A percentile compares a stretch with the other conserved stretches of the same genome.
phyloP scores from a whole-genome alignment of 1,140 invertebrate genomes.

The Tribolium madens region DNA sequence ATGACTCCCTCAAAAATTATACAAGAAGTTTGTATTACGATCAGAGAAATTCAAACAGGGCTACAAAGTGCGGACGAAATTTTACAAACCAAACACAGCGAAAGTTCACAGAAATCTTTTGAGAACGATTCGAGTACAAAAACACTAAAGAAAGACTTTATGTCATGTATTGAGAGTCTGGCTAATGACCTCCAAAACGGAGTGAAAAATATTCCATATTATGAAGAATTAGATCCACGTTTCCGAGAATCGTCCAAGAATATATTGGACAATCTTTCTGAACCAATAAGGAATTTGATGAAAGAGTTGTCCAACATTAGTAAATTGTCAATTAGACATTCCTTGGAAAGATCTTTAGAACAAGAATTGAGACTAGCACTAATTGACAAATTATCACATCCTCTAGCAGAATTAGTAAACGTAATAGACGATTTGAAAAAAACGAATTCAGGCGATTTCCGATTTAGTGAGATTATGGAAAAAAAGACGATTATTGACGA shows the following conservation, averaged over 20 bases:
- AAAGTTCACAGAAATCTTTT: slow-evolving; percentile 23
- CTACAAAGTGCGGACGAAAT: slow-evolving; percentile 67
- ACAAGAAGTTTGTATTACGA: slow-evolving; percentile 68
- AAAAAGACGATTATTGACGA: neutral
- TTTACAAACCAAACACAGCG: slow-evolving; percentile 52
- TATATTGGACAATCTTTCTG: slow-evolving; percentile 66
- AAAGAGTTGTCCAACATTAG: slow-evolving; percentile 64
- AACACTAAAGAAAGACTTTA: slow-evolving; percentile 44
- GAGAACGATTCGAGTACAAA: neutral
- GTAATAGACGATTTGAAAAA: slow-evolving; percentile 65
- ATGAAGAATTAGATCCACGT: slow-evolving; percentile 63
- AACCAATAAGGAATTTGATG: slow-evolving; percentile 60
- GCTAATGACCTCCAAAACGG: slow-evolving; percentile 65
- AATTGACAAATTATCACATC: slow-evolving; percentile 67
- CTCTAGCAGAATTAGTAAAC: slow-evolving; percentile 68
- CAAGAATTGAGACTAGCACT: slow-evolving; percentile 68
- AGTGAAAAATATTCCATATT: slow-evolving; percentile 65
- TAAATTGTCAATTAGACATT: slow-evolving; percentile 62
- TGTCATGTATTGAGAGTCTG: slow-evolving; percentile 63
- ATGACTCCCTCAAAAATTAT: slow-evolving; percentile 65
- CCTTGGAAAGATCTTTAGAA: slow-evolving; percentile 66
- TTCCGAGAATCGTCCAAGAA: slow-evolving; percentile 56
- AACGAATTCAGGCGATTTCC: slow-evolving; percentile 46
- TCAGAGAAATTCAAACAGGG: slow-evolving; percentile 68
- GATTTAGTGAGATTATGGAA: neutral